Evolutionary conservation across 1,140 invertebrate genomes (phyloP), one percentile per base, ranked within the genome.

Genomic region (Drosophila fuyamai): DNA sequence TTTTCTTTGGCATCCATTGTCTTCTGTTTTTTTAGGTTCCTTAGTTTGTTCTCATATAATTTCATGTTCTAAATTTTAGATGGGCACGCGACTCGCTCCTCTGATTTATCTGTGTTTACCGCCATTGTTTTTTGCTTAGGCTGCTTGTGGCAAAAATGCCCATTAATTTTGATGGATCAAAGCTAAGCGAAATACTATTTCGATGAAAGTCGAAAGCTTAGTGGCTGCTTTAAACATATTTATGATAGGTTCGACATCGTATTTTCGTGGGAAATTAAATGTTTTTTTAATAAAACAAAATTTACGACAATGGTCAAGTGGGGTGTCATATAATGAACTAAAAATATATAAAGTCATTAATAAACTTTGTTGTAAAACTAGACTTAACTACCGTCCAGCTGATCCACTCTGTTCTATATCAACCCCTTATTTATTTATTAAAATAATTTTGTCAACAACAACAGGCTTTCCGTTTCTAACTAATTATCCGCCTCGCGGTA

Each of bases 51-150:
- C 47, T 36, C 51, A 59, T 56, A 51, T 55, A 62, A 47, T 76
- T 27, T 10, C 36, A 56, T 43, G 61, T 16, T 36, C 48, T 44
- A 63, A 71, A 71, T 40, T 54, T 58, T 60, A 35, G 67, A 41
- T 55, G 35, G 83, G 63, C 83, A 84, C 79, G 84, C 80, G 84
- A 74, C 84, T 72, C 61, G 67, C 51, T 73, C 16, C 51, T 27
- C 59, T 89, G 77, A 88, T 88, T 88, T 89, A 88, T 88, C 48
- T 63, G 10, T 79, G 63, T 77, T 88, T 79, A 56, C 56, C 63
- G 36, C 8, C 35, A 14, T 66, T 62, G 48, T 63, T 41, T 66
- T 53, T 66, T 53, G 35, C 35, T 60, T 48, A 35, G 66, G n/a
- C 27, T 40, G 6, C 13, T 53, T 38, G n/a, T 35, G 16, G 50